Percentiles rank a stretch among this genome's conserved stretches.
Evolutionary conservation across 2,113 vertebrate species (phyloP).

Genomic region (Crypturellus undulatus): DNA sequence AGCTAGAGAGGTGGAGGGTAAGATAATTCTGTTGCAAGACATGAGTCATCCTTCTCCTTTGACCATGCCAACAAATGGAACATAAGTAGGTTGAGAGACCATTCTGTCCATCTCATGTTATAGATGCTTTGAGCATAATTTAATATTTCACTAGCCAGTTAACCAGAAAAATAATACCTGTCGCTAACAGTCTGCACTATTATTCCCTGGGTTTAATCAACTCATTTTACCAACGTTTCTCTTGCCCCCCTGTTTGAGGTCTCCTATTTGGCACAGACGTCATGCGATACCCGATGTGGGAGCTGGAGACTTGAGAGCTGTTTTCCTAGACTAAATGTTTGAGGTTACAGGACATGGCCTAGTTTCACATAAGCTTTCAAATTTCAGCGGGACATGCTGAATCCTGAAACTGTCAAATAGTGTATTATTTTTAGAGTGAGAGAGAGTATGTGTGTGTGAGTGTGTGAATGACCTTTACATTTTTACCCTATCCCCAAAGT

Average conservation of each 20-base stretch:
- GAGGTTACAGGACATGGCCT: conserved; percentile 72
- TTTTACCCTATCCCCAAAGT: conserved; percentile 71
- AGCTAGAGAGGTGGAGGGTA: background rate
- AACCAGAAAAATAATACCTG: conserved; percentile 64
- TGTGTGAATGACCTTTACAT: conserved; percentile 77
- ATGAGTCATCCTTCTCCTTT: background rate
- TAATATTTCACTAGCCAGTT: conserved; percentile 46
- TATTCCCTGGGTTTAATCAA: conserved; percentile 67
- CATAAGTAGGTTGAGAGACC: background rate
- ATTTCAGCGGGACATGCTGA: conserved; percentile 76
- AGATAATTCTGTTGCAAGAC: background rate
- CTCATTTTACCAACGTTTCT: conserved; percentile 66
- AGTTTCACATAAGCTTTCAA: conserved; percentile 75
- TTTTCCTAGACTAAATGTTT: conserved; percentile 78
- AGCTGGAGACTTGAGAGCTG: conserved; percentile 68
- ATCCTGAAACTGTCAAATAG: conserved; percentile 76
- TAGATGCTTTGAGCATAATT: conserved; percentile 30
- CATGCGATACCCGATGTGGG: conserved; percentile 71
- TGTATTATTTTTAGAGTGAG: conserved; percentile 77
- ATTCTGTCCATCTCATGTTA: background rate
- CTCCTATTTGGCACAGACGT: conserved; percentile 70
- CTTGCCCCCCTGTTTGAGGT: conserved; percentile 55
- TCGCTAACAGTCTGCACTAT: conserved; percentile 49
- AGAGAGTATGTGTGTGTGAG: conserved; percentile 45
- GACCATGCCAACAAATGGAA: background rate